Percentiles rank a stretch among this genome's conserved stretches.
phyloP scores from a whole-genome alignment of 2,797 vertebrate genomes.

The Hemitrygon akajei region DNA sequence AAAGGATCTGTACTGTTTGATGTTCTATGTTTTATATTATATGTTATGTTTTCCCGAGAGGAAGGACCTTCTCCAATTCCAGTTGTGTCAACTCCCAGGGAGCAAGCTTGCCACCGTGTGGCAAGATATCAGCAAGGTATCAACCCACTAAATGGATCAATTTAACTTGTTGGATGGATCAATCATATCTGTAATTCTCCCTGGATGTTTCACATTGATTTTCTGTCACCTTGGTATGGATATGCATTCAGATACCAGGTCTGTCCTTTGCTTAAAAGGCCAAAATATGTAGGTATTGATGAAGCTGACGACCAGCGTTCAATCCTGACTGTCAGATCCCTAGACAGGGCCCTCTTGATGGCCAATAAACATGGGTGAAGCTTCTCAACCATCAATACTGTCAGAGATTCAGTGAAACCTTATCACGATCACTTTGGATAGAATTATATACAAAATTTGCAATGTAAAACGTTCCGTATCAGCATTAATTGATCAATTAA shows the following conservation, averaged over 20 bases:
- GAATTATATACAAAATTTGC: neutral
- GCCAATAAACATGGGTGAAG: neutral
- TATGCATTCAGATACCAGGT: neutral
- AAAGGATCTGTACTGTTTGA: no score
- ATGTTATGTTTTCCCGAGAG: neutral
- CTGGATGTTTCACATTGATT: neutral
- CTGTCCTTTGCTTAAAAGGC: conserved; percentile 2
- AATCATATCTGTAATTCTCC: conserved; percentile 16
- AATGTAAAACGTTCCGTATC: neutral
- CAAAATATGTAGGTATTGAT: conserved; percentile 17
- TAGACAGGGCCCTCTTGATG: neutral
- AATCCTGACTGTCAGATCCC: neutral
- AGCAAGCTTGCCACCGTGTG: conserved; percentile 21
- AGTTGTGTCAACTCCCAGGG: neutral
- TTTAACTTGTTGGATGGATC: conserved; percentile 15
- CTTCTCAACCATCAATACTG: neutral
- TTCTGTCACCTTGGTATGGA: conserved; percentile 1
- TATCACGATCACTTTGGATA: neutral
- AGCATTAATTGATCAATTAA: neutral
- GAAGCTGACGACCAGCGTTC: neutral
- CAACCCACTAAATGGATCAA: neutral
- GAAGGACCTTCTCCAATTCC: neutral
- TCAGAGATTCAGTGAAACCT: neutral
- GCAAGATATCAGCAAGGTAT: neutral
- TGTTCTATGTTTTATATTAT: no score